Evolutionary conservation across 2,888 invertebrate genomes (phyloP), one percentile per base, ranked within the genome.

Genomic region (Nowickia ferox): DNA sequence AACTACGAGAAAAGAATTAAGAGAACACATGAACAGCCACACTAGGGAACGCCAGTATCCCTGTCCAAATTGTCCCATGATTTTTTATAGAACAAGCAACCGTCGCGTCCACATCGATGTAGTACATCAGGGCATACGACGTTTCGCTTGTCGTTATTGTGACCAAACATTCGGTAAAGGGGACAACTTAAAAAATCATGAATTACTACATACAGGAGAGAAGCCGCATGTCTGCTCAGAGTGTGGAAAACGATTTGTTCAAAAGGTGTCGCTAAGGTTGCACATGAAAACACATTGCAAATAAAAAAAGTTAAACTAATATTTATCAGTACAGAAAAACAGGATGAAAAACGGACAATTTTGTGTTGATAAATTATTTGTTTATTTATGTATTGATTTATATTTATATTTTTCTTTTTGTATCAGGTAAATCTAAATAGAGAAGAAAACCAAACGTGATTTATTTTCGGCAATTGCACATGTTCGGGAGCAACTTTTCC

Each of bases 121-220:
- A 11, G 89, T 90, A 1, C 90, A 90, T 38, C 87, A 88, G 42
- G 88, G 90, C 1, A 88, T 90, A 66, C 85, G 89, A 8, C 87
- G 88, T 0, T 89, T 86, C 75, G 81, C 84, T 6, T 90, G 90
- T 53, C 82, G 83, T 9, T 88, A 77, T 79, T 90, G 90, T 68
- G 88, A 89, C 15, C 87, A 88, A 69, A 88, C 88, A 38, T 90
- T 90, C 71, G 89, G 89, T 8, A 90, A 90, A 61, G 86, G 88
- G 0, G 89, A 90, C 61, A 89, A 89, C 8, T 84, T 90, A 13
- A 89, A 89, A 59, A 89, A 89, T 85, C 90, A 90, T 80, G 89
- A 89, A 86, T 88, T 90, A 88, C 69, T 88, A 1, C 90, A 90
- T 40, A 90, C 90, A 0, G 90, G 90, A 0, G 89, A 89, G 57